Conservation (phyloP, 1,140 invertebrate genomes). For the Drosophila punjabiensis region DNA sequence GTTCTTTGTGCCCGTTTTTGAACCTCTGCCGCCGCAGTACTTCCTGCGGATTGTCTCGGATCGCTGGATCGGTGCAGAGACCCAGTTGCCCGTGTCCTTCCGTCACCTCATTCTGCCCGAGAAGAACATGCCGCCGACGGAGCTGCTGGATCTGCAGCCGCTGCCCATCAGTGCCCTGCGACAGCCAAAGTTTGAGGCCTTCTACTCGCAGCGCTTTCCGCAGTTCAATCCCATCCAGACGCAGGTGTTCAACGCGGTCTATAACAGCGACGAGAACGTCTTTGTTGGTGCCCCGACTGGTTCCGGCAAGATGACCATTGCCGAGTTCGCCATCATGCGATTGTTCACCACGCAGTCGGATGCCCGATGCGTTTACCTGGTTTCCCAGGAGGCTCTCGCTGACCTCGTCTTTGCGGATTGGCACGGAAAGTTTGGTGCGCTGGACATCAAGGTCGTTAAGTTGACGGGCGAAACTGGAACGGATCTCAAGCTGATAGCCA, state of each 20-base stretch:
- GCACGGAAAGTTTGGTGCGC: constrained; percentile 93
- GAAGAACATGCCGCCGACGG: constrained; percentile 98
- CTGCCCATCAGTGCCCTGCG: constrained; percentile 94
- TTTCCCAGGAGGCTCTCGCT: constrained; percentile 96
- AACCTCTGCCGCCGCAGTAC: constrained; percentile 99
- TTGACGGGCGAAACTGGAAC: constrained; percentile 99
- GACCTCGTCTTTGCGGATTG: constrained; percentile 97
- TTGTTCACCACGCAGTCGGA: constrained; percentile 91
- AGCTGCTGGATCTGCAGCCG: constrained; percentile 98
- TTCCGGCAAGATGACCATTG: constrained; percentile 98
- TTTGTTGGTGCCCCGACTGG: constrained; percentile 99
- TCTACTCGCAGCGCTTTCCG: constrained; percentile 95
- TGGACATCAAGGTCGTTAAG: constrained; percentile 90
- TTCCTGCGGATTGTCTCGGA: constrained; percentile 94
- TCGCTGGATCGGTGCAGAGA: constrained; percentile 96
- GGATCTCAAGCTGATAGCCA: constrained; percentile 96
- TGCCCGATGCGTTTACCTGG: constrained; percentile 96
- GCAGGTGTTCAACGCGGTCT: constrained; percentile 99
- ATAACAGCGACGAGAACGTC: constrained; percentile 99
- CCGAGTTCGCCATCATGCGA: constrained; percentile 98
- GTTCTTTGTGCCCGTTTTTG: constrained; percentile 99
- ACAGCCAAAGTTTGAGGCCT: constrained; percentile 93
- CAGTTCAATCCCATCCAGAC: constrained; percentile 99
- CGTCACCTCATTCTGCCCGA: constrained; percentile 98
- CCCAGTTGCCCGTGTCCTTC: constrained; percentile 98